These are phyloP conservation scores for Pteria penguin DNA, from an alignment of 2,888 invertebrate species.

Conservation along the genomic window DNA sequence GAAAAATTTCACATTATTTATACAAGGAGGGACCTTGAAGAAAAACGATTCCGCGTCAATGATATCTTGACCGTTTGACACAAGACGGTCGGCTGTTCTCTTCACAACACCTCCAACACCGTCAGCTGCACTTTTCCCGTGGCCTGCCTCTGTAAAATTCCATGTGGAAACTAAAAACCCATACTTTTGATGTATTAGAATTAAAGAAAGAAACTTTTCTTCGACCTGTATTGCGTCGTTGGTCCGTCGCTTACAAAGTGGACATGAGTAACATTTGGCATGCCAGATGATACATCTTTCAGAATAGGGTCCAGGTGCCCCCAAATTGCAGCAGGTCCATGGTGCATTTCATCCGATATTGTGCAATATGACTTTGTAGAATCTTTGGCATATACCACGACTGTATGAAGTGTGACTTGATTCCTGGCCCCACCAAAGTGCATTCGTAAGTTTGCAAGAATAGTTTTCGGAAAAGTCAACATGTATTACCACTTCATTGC, in stretches of 20 bases:
- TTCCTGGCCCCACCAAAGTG: constrained; percentile 40
- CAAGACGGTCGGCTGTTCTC: constrained; percentile 22
- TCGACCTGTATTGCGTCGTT: constrained; percentile 23
- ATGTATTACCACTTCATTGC: constrained; percentile 37
- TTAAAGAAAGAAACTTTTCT: constrained; percentile 7
- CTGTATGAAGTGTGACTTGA: constrained; percentile 27
- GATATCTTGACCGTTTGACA: constrained; percentile 24
- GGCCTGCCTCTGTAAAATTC: constrained; percentile 31
- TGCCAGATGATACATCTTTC: neutral
- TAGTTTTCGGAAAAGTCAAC: constrained; percentile 48
- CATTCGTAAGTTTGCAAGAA: constrained; percentile 31
- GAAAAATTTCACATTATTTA: neutral
- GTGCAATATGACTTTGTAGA: constrained; percentile 16
- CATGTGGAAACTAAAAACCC: constrained; percentile 10
- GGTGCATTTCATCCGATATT: constrained; percentile 13
- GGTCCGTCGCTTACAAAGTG: constrained; percentile 22
- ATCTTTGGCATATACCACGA: constrained; percentile 1
- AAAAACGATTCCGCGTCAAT: constrained; percentile 7
- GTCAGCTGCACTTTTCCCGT: constrained; percentile 35
- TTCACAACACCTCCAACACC: constrained; percentile 20
- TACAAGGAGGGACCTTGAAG: neutral
- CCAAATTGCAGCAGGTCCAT: constrained; percentile 30
- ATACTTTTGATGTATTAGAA: neutral
- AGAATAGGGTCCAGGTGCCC: constrained; percentile 1
- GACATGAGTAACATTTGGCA: constrained; percentile 1